Conservation (phyloP, 23 tunicate genomes). For the Ascidia mentula region DNA sequence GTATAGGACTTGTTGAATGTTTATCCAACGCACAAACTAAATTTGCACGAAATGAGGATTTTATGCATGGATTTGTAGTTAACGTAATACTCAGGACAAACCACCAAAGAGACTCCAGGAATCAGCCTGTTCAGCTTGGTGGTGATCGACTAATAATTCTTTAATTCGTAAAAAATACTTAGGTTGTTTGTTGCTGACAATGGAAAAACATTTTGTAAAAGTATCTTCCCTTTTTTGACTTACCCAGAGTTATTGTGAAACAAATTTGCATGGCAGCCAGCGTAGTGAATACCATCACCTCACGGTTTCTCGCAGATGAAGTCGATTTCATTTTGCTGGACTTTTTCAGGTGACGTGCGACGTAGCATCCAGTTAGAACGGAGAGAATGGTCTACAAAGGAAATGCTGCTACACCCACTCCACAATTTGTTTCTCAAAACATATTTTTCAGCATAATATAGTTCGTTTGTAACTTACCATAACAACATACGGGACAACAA, state of each 20-base stretch:
- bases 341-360: background rate
- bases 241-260: constrained; percentile 9
- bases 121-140: background rate
- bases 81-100: too few species aligned
- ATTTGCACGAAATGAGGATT: too few species aligned
- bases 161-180: too few species aligned
- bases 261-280: constrained; percentile 8
- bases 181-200: too few species aligned
- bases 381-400: background rate
- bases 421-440: background rate
- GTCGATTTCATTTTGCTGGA: background rate
- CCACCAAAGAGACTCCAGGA: too few species aligned
- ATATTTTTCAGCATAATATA: too few species aligned
- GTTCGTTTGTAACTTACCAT: background rate
- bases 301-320: background rate
- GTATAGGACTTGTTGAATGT: too few species aligned
- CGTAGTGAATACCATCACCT: background rate
- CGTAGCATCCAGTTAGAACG: background rate
- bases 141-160: too few species aligned
- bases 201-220: too few species aligned
- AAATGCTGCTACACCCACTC: background rate
- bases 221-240: too few species aligned
- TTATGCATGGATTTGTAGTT: too few species aligned
- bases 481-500: background rate
- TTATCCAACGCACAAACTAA: too few species aligned